Base-by-base conservation (phyloP, 2,113 vertebrate species). In the Gracilinanus agilis region DNA sequence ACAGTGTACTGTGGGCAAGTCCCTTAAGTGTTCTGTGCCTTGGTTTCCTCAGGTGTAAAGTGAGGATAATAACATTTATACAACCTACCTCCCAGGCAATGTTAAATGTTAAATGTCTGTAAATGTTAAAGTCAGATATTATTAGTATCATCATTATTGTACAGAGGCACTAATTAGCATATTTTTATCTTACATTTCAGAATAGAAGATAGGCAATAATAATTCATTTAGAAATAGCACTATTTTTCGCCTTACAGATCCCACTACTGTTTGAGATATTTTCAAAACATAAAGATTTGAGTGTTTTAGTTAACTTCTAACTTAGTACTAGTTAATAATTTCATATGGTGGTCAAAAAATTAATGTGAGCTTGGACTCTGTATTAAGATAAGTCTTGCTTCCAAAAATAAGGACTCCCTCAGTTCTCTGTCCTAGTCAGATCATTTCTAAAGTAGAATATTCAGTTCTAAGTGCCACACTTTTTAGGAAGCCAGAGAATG, bases 281-380 rank as follows among this genome's bases (percentile, higher is more conserved):
- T 96, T 90, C 7, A n/a, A 75, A 94, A 83, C 49, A 8, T 96
- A 91, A 89, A 92, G 95, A 92, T 75, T 75, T 75, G 61, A 75
- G 19, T 40, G 67, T 83, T 23, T 40, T 83, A 40, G 16, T 83
- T 19, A 2, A 23, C 16, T n/a, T 83, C n/a, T 6, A 83, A 40
- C 0, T 21, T 16, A 75, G 61, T n/a, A 75, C 29, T 13, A 75
- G 34, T n/a, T 16, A 75, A 34, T 13, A 40, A 21, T 40, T 3
- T n/a, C 4, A 67, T 67, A 83, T 21, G 34, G 67, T 0, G 23
- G 67, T 83, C n/a, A 83, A 40, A 75, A 83, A 25, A 56, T 34
- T 9, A 61, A 61, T 27, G 27, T 61, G 58, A 61, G 58, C 58
- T 67, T 34, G 29, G 29, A n/a, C 13, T 49, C 49, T 34, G 13